A percentile compares a stretch with the other conserved stretches of the same genome.
Evolutionary conservation across 1,140 invertebrate genomes (phyloP).

Genomic region (Lepidurus packardi): DNA sequence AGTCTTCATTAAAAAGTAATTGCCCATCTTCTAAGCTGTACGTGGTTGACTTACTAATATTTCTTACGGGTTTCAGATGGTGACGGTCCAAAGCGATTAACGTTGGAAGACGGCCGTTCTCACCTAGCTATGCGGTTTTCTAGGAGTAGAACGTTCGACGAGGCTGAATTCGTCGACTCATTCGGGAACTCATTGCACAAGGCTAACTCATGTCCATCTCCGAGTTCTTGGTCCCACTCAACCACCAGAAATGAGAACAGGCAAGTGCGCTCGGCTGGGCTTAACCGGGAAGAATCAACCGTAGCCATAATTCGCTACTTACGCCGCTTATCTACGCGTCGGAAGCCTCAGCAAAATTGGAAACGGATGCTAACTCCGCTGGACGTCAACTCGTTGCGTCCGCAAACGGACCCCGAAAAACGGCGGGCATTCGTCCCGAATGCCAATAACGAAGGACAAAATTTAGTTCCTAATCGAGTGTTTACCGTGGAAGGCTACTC

Average conservation of each 20-base stretch:
- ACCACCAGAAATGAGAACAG: not conserved
- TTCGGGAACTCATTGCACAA: not conserved
- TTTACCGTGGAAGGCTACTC: not conserved
- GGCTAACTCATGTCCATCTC: not conserved
- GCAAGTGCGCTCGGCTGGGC: not conserved
- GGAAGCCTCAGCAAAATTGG: constrained; percentile 3
- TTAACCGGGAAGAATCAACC: not conserved
- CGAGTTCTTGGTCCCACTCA: not conserved
- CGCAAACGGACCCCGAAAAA: not conserved
- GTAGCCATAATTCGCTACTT: not conserved
- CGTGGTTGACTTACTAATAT: not conserved
- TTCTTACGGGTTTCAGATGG: not conserved
- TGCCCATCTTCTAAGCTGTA: not conserved
- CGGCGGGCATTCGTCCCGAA: not conserved
- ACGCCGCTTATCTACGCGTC: not conserved
- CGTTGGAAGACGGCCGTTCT: constrained; percentile 30
- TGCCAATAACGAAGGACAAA: not conserved
- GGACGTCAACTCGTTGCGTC: not conserved
- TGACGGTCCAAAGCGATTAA: not conserved
- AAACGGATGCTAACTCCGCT: not conserved
- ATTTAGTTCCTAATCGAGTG: not conserved
- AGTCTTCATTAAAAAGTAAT: constrained; percentile 38
- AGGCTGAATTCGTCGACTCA: not conserved
- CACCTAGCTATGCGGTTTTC: constrained; percentile 41
- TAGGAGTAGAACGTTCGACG: constrained; percentile 36